Base-by-base conservation (phyloP, 2,888 invertebrate genomes). In the Byasa hedistus region DNA sequence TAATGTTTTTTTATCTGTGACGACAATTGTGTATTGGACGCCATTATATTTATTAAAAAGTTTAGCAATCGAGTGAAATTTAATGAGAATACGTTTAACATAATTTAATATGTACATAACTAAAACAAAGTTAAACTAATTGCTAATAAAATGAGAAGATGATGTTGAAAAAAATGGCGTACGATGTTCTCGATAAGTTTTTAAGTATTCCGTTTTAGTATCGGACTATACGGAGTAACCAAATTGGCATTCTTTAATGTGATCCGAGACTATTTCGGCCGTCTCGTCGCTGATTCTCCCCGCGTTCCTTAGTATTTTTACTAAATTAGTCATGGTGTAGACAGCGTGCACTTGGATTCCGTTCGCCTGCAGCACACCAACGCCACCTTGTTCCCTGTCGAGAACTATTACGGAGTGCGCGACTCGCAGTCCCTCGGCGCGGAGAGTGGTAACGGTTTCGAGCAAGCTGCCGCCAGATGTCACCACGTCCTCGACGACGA, bases 401-500 rank as follows among this genome's bases (percentile, higher is more conserved):
- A 99, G 93, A 70, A 99, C 93, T 64, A 99, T 95, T 21, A 99
- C 93, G 1, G 96, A 96, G 80, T 98, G 95, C 0, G 92, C 94
- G 0, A 97, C 96, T n/a, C 81, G 62, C 66, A 95, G 89, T 1
- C 94, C 94, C 79, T 94, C 94, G 22, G 85, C 86, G 66, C 92
- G 91, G 59, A 96, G 85, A 79, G 95, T 96, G 63, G 93, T 88
- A 27, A 95, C 96, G 0, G 99, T 98, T 87, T 99, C 99, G 68
- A 98, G 81, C 64, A 99, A 94, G 80, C 98, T 99, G 64, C 96
- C 95, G 24, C 99, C 99, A 79, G 97, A 98, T 58, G 96, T 96
- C 70, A 97, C 95, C 60, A 99, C 98, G 86, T 99, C 99, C 84
- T 99, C 99, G 3, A 99, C 94, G 55, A 99, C 96, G 0, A 99